Base-by-base conservation (phyloP, 2,113 vertebrate genomes). In the Strigops habroptila region DNA sequence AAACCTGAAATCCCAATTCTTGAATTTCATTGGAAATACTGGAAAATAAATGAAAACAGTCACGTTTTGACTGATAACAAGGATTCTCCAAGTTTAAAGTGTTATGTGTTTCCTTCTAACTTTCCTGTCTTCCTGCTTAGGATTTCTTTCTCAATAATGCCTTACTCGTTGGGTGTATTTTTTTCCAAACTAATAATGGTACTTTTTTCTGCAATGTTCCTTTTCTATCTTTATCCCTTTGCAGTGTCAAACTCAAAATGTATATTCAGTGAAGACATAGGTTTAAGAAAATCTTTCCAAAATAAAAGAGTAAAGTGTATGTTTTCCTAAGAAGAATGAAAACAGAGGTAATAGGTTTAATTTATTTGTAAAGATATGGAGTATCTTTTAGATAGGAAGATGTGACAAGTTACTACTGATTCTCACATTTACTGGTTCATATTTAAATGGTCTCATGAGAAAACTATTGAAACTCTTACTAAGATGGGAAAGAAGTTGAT, bases 391-490 rank as follows among this genome's bases (percentile, higher is more conserved):
- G 33, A 10, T 24, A 62, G 51, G 84, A 82, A 78, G 75, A 19
- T 7, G 14, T 55, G 63, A 21, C 24, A 11, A 37, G 10, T 44
- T 46, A 35, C 16, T 81, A 14, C 59, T 85, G 63, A 90, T 59
- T 59, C 57, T 35, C 22, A 35, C 33, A 24, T 70, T 68, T 62
- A 48, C 24, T 41, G 25, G 24, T 68, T 95, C 69, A 28, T 19
- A 6, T 80, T 92, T 92, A 85, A n/a, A 28, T 37, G 51, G 64
- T 10, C 64, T 93, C 46, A 53, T 73, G 90, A 96, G 95, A 91
- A 95, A n/a, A 67, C 39, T 88, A 96, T 89, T 76, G 87, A 97
- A 96, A 80, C 33, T 49, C 64, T 95, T 91, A 93, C 62, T 96
- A 86, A 69, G 82, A 91, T 24, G 31, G 71, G 67, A 76, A 96